Base-by-base conservation (phyloP, 1,140 invertebrate genomes). In the Andricus grossulariae region DNA sequence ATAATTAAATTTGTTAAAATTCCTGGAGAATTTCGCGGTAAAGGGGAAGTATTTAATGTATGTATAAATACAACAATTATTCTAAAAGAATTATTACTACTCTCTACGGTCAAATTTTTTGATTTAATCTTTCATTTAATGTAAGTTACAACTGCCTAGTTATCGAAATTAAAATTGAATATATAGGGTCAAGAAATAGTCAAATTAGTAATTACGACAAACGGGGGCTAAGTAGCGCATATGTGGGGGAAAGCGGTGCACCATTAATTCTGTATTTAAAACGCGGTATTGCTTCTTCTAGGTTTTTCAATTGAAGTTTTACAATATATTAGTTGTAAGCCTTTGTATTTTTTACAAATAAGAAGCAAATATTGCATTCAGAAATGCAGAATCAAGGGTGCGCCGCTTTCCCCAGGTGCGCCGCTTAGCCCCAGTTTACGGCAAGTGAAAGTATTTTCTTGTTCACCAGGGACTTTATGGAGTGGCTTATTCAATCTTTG, bases 401-500 rank as follows among this genome's bases (percentile, higher is more conserved):
- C 5, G 25, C 25, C 25, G 25, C 4, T 32, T 32, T 32, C 25
- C 25, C 25, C 25, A 32, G 3, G 25, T 32, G 4, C 25, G 25
- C 25, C 25, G 3, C 4, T 3, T 32, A 32, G 4, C 25, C 25
- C 25, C 25, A 32, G 25, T 32, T 2, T 2, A 32, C 25, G 25
- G 25, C 5, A 32, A 32, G 25, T 32, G 5, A 32, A 32, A 32
- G 25, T 32, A 3, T 32, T 32, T 32, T 32, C 25, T 45, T 25
- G 15, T 32, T 66, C 15, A n/a, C 11, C 90, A 98, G 97, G 97
- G 51, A 98, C 97, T 2, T 92, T 98, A 70, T 92, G 96, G 71
- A 97, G 97, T 80, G 97, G 97, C 1, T 85, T 98, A 73, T 95
- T 97, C 82, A 97, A 97, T 83, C 87, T 98, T 49, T 98, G 97